Evolutionary conservation across 2,888 invertebrate genomes (phyloP).

Genomic region (Muschampia plurimacula): DNA sequence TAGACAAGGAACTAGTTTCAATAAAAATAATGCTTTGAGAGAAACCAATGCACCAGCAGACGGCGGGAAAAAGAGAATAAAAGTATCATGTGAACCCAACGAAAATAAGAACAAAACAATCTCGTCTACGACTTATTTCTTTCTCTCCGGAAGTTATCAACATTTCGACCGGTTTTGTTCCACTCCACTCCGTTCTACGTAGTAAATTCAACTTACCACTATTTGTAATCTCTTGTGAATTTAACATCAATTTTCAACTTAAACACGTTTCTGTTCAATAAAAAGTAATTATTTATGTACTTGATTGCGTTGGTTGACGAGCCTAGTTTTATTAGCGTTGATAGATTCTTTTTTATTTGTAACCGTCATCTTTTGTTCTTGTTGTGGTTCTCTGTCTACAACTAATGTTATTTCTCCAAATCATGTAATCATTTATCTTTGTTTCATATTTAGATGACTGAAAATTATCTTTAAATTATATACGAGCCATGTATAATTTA

Average conservation of each 20-base stretch:
- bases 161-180: constrained; percentile 71
- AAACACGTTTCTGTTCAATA: neutral
- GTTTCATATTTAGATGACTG: neutral
- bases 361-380: neutral
- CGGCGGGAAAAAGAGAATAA: constrained; percentile 64
- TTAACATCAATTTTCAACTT: constrained; percentile 8
- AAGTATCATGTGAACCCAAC: constrained; percentile 64
- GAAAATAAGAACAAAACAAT: constrained; percentile 68
- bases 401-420: neutral
- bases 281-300: constrained; percentile 1
- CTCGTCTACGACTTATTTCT: constrained; percentile 71
- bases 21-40: constrained; percentile 65
- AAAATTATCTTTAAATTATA: too few relatives aligned
- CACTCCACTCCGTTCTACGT: constrained; percentile 4
- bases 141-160: constrained; percentile 75
- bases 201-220: constrained; percentile 28
- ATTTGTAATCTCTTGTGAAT: constrained; percentile 6
- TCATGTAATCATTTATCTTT: neutral
- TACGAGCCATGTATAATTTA: too few relatives aligned
- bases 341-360: neutral
- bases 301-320: neutral
- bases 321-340: neutral
- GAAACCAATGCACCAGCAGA: constrained; percentile 61
- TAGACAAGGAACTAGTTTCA: constrained; percentile 47
- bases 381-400: neutral